Percentiles rank a stretch among this genome's conserved stretches.
phyloP scores from a whole-genome alignment of 2,888 invertebrate species.

The Cremastinae sp. region DNA sequence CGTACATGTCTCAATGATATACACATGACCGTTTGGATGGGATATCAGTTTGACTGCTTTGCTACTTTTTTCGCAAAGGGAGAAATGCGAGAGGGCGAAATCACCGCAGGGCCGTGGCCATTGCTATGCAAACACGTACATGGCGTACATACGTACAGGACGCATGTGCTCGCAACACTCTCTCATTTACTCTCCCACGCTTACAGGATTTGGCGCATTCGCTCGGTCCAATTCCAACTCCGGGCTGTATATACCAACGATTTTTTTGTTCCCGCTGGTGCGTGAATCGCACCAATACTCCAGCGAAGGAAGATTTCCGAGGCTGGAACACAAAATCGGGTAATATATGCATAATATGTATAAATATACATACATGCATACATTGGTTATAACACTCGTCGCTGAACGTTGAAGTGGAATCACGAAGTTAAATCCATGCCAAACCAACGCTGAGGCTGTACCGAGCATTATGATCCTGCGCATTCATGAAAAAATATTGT shows the following conservation, averaged over 20 bases:
- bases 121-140: neutral
- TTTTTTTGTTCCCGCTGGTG: too few relatives aligned
- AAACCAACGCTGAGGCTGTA: conserved; percentile 21
- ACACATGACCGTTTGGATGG: conserved; percentile 33
- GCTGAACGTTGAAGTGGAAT: conserved; percentile 18
- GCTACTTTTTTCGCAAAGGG: conserved; percentile 43
- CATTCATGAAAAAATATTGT: neutral
- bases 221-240: conserved; percentile 7
- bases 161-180: neutral
- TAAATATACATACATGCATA: neutral
- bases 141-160: neutral
- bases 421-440: conserved; percentile 44
- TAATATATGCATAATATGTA: neutral
- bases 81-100: conserved; percentile 16
- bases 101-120: conserved; percentile 4
- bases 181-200: conserved; percentile 4
- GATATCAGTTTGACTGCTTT: conserved; percentile 54
- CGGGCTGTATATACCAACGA: too few relatives aligned
- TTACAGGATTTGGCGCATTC: too few relatives aligned
- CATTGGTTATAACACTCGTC: conserved; percentile 9
- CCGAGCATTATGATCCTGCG: neutral
- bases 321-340: too few relatives aligned
- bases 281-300: neutral
- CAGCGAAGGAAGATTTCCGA: neutral
- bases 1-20: too few relatives aligned